Conservation (phyloP, 2,113 vertebrate species). For the Rhombomys opimus region DNA sequence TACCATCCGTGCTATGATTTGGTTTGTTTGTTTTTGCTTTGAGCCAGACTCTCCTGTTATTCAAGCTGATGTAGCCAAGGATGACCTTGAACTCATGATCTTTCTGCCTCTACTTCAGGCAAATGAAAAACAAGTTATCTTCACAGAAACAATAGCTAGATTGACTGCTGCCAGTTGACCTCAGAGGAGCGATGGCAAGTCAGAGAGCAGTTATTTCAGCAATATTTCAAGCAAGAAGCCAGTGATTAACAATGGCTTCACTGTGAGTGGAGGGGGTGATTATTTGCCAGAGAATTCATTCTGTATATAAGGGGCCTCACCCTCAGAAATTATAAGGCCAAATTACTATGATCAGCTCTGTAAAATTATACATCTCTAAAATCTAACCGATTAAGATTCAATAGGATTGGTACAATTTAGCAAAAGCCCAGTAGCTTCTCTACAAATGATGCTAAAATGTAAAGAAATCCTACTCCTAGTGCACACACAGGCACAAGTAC, state of each 20-base stretch:
- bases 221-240: background rate
- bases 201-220: background rate
- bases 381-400: background rate
- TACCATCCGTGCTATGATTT: background rate
- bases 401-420: background rate
- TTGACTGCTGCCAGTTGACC: background rate
- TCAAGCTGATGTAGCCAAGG: background rate
- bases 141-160: background rate
- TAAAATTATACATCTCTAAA: background rate
- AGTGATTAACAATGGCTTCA: background rate
- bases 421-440: background rate
- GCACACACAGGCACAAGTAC: background rate
- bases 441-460: background rate
- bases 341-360: background rate
- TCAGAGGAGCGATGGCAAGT: background rate
- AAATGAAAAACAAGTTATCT: background rate
- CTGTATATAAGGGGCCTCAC: background rate
- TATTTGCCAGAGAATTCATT: background rate
- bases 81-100: background rate
- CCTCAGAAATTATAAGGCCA: conserved; percentile 15
- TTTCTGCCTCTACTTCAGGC: background rate
- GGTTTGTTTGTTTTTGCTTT: background rate
- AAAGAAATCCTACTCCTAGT: conserved; percentile 15
- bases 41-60: no score
- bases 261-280: background rate